A percentile compares a stretch with the other conserved stretches of the same genome.
Conservation (phyloP, 2,113 vertebrate genomes). For the Sorex araneus region DNA sequence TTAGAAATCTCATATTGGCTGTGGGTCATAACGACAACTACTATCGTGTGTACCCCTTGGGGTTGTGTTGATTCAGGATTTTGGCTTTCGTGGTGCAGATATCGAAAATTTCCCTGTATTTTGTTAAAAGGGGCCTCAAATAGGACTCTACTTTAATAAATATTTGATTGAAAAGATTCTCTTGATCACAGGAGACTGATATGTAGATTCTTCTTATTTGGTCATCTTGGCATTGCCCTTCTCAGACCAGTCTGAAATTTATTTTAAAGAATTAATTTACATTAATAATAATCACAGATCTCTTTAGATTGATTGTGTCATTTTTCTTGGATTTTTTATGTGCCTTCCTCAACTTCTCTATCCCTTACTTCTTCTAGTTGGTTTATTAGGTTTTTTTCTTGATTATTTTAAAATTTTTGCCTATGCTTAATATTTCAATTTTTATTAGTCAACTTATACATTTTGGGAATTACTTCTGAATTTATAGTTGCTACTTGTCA, state of each 20-base stretch:
- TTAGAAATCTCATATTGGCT: too few relatives aligned
- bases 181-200: too few relatives aligned
- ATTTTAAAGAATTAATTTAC: constrained; percentile 40
- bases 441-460: constrained; percentile 27
- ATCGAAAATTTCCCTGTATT: too few relatives aligned
- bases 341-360: background rate
- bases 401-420: background rate
- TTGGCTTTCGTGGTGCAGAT: too few relatives aligned
- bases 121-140: too few relatives aligned
- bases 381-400: background rate
- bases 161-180: too few relatives aligned
- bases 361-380: background rate
- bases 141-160: too few relatives aligned
- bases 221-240: too few relatives aligned
- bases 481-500: constrained; percentile 15
- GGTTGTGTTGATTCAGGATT: too few relatives aligned
- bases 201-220: too few relatives aligned
- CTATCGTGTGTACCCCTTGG: too few relatives aligned
- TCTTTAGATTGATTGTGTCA: constrained; percentile 11
- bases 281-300: background rate
- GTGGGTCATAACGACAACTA: too few relatives aligned
- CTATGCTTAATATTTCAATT: background rate
- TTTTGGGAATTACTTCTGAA: constrained; percentile 45
- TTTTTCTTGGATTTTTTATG: background rate
- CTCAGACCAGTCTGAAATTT: background rate